Conservation (phyloP, 2,113 vertebrate species). For the Heloderma charlesbogerti region DNA sequence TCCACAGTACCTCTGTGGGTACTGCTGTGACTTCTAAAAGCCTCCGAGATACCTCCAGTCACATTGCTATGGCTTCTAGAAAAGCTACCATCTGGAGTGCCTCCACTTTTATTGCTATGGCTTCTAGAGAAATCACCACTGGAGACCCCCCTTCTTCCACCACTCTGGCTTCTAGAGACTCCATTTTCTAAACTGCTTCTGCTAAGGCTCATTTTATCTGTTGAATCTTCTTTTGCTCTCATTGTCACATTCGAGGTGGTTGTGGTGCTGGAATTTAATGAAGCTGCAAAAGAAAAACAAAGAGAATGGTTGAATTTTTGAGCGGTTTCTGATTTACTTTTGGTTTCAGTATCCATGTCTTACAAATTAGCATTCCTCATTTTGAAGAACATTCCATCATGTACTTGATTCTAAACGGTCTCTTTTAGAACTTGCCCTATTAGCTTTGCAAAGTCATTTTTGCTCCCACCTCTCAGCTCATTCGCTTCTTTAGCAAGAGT, state of each 20-base stretch:
- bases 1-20: background rate
- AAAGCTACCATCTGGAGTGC: background rate
- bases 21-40: background rate
- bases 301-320: background rate
- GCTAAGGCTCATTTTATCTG: accelerated
- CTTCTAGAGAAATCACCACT: background rate
- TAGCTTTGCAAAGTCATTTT: too few relatives aligned
- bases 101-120: background rate
- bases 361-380: background rate
- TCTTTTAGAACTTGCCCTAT: background rate
- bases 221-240: background rate
- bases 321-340: accelerated
- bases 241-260: conserved; percentile 36
- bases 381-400: background rate
- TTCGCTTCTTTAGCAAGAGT: background rate
- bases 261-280: conserved; percentile 27
- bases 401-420: background rate
- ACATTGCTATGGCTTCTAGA: background rate
- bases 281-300: background rate
- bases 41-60: background rate
- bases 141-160: background rate
- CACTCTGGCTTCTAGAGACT: background rate
- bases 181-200: background rate
- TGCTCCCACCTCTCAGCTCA: background rate
- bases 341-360: background rate